Conservation (phyloP, 92 coral and sea anemone genomes). For the Paragorgia papillata region DNA sequence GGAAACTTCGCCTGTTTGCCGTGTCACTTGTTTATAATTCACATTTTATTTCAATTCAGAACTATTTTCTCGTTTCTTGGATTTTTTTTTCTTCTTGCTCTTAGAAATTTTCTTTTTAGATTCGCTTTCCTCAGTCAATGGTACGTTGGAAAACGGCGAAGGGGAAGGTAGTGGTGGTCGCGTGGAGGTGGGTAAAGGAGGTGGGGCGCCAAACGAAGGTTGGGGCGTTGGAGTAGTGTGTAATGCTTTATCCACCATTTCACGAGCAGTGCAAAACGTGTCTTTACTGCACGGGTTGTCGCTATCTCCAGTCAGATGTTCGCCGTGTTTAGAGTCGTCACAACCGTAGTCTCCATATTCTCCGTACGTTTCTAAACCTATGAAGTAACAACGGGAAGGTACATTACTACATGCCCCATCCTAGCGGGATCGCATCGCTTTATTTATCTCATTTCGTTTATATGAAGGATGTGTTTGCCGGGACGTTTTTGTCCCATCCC, state of each 20-base stretch:
- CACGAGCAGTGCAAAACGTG: background rate
- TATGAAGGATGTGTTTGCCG: no score
- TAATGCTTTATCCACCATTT: background rate
- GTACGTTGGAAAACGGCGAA: conserved; percentile 15
- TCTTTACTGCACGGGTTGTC: background rate
- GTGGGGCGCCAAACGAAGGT: conserved; percentile 12
- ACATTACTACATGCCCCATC: no score
- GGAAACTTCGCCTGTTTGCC: no score
- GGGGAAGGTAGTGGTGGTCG: conserved; percentile 13
- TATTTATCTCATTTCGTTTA: no score
- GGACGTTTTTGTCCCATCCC: no score
- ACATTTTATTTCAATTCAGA: background rate
- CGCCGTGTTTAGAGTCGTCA: background rate
- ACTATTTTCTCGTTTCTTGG: conserved; percentile 3
- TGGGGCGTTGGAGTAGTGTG: background rate
- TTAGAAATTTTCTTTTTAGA: background rate
- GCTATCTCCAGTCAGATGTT: background rate
- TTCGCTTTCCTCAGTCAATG: background rate
- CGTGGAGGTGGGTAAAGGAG: background rate
- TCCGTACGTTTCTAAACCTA: no score
- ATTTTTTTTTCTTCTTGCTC: conserved; percentile 8
- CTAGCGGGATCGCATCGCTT: no score
- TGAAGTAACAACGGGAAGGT: no score
- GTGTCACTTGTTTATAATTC: background rate
- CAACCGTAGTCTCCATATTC: background rate